Evolutionary conservation across 2,797 vertebrate genomes (phyloP).

Genomic region (Notamacropus eugenii): DNA sequence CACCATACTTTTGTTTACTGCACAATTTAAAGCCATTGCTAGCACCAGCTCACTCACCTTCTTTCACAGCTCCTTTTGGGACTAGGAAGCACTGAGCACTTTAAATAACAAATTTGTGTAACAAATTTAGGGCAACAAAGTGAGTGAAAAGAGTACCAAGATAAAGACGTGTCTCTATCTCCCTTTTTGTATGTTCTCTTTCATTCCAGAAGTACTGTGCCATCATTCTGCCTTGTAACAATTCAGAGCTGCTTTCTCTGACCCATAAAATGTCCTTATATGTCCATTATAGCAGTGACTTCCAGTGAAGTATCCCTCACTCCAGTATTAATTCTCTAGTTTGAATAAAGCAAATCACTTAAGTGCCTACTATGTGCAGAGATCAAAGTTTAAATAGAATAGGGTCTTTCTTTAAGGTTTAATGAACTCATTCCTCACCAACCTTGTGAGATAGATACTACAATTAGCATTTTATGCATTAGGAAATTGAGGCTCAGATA

Average conservation of each 20-base stretch:
- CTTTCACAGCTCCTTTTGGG: not conserved
- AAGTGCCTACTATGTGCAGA: not conserved
- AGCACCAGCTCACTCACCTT: not conserved
- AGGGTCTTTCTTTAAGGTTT: not conserved
- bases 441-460: not conserved
- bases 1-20: not conserved
- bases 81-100: not conserved
- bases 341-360: not conserved
- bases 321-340: not conserved
- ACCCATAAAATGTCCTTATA: not conserved
- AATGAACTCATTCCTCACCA: not conserved
- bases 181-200: not conserved
- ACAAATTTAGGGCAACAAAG: not conserved
- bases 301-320: not conserved
- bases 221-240: not conserved
- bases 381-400: not conserved
- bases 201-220: not conserved
- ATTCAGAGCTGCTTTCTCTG: not conserved
- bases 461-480: not conserved
- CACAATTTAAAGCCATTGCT: not conserved
- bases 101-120: not conserved
- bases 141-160: not conserved
- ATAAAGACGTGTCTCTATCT: not conserved
- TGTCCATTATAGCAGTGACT: not conserved
- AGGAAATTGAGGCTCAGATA: not conserved